phyloP scores from a whole-genome alignment of 2,797 vertebrate genomes.

The Sphenodon punctatus region DNA sequence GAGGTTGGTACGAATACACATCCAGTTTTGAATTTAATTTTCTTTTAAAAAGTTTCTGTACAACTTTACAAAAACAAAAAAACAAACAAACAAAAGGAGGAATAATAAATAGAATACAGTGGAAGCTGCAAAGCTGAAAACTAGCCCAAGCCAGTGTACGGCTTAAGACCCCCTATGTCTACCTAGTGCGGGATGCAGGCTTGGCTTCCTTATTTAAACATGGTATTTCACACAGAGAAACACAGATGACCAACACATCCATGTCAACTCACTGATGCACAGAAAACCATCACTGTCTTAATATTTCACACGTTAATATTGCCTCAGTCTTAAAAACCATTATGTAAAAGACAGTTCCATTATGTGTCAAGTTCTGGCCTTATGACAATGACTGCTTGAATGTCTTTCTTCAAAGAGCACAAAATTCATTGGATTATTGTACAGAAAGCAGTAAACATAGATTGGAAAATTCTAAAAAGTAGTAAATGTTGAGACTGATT shows the following conservation, averaged over 20 bases:
- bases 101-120: slow-evolving; percentile 80
- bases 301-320: slow-evolving; percentile 35
- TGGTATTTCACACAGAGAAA: slow-evolving; percentile 55
- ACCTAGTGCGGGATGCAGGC: slow-evolving; percentile 53
- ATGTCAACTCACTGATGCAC: slow-evolving; percentile 48
- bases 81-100: slow-evolving; percentile 56
- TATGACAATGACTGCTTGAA: slow-evolving; percentile 21
- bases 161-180: slow-evolving; percentile 66
- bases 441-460: slow-evolving; percentile 71
- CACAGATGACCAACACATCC: slow-evolving; percentile 70
- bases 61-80: slow-evolving; percentile 79
- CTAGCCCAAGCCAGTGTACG: slow-evolving; percentile 62
- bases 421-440: slow-evolving; percentile 70
- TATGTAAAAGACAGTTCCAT: slow-evolving; percentile 58
- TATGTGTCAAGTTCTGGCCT: slow-evolving; percentile 17
- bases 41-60: slow-evolving; percentile 83
- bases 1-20: slow-evolving; percentile 84
- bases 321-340: slow-evolving; percentile 45
- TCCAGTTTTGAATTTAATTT: slow-evolving; percentile 82
- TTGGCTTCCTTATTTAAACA: slow-evolving; percentile 48
- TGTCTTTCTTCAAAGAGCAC: slow-evolving; percentile 71
- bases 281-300: slow-evolving; percentile 52
- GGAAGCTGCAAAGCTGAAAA: slow-evolving; percentile 67
- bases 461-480: slow-evolving; percentile 72
- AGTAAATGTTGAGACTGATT: slow-evolving; percentile 65